These are phyloP conservation scores for Protomyctophum bolini DNA, from an alignment of 2,113 vertebrate genomes.

Conservation along the genomic window DNA sequence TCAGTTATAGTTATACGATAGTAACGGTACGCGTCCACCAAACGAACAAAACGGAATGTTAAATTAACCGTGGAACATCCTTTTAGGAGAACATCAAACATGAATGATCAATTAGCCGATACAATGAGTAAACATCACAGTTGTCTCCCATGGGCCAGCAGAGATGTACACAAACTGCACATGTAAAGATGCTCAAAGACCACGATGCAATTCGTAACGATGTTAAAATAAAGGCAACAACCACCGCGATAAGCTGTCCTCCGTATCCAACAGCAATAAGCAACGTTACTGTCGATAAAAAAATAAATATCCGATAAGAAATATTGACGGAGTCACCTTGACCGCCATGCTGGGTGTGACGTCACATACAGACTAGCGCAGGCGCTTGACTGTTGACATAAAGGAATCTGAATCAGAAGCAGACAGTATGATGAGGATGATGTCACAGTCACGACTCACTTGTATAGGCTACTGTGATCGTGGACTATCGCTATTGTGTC, in stretches of 20 bases:
- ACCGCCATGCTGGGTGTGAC: constrained; percentile 95
- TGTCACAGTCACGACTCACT: too few relatives aligned
- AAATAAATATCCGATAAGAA: constrained; percentile 66
- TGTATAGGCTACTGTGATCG: too few relatives aligned
- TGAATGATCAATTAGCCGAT: not conserved
- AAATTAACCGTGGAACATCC: constrained; percentile 17
- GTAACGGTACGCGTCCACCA: too few relatives aligned
- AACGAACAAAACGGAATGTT: not conserved
- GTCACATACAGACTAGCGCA: constrained; percentile 79
- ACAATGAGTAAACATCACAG: constrained; percentile 37
- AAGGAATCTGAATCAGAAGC: not conserved
- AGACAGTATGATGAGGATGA: too few relatives aligned
- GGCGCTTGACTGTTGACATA: constrained; percentile 66
- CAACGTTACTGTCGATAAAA: constrained; percentile 39
- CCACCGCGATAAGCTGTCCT: constrained; percentile 20
- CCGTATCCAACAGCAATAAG: constrained; percentile 27
- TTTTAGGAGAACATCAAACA: not conserved
- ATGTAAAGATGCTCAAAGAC: constrained; percentile 41
- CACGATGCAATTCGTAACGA: constrained; percentile 19
- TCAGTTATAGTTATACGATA: too few relatives aligned
- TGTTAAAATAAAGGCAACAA: constrained; percentile 12
- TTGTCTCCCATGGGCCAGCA: constrained; percentile 47
- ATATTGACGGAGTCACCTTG: constrained; percentile 93
- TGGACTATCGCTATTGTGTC: too few relatives aligned
- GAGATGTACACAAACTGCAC: constrained; percentile 41